Conservation (phyloP, 2,797 vertebrate genomes). For the Botia kubotai region DNA sequence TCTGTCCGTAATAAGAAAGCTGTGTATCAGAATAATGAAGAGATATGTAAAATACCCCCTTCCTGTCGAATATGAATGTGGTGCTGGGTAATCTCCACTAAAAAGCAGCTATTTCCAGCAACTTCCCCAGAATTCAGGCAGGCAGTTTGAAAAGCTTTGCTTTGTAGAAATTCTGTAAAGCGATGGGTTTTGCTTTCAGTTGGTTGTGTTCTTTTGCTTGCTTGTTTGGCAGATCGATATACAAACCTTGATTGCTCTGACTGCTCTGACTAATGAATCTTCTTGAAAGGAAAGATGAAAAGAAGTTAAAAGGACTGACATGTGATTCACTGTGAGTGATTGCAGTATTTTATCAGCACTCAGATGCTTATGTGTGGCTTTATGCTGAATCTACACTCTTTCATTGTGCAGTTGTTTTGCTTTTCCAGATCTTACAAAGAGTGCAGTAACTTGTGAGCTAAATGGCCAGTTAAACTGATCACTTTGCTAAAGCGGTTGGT, state of each 20-base stretch:
- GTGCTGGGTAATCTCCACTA: conserved; percentile 25
- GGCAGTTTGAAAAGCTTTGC: conserved; percentile 20
- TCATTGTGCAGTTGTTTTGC: conserved; percentile 60
- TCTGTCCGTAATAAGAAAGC: conserved; percentile 62
- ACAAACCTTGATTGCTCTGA: conserved; percentile 20
- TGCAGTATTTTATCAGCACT: conserved; percentile 18
- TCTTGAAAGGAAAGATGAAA: conserved; percentile 39
- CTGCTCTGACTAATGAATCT: conserved; percentile 57
- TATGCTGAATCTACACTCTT: conserved; percentile 68
- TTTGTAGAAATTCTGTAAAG: conserved; percentile 14
- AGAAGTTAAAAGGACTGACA: conserved; percentile 16
- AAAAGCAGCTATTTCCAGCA: conserved; percentile 42
- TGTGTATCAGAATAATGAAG: conserved; percentile 37
- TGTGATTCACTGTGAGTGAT: conserved; percentile 31
- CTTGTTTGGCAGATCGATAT: conserved; percentile 14
- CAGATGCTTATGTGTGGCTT: conserved; percentile 75
- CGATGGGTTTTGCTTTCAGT: conserved; percentile 1
- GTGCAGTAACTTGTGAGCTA: conserved; percentile 89
- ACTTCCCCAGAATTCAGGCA: conserved; percentile 25
- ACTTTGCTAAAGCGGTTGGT: conserved; percentile 65
- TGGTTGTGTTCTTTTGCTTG: not conserved
- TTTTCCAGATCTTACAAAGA: conserved; percentile 73
- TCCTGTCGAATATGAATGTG: conserved; percentile 14
- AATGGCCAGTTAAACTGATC: conserved; percentile 90
- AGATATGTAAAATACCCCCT: conserved; percentile 27